These are phyloP conservation scores for Endotricha flammealis DNA, from an alignment of 2,888 invertebrate species.

Conservation along the genomic window DNA sequence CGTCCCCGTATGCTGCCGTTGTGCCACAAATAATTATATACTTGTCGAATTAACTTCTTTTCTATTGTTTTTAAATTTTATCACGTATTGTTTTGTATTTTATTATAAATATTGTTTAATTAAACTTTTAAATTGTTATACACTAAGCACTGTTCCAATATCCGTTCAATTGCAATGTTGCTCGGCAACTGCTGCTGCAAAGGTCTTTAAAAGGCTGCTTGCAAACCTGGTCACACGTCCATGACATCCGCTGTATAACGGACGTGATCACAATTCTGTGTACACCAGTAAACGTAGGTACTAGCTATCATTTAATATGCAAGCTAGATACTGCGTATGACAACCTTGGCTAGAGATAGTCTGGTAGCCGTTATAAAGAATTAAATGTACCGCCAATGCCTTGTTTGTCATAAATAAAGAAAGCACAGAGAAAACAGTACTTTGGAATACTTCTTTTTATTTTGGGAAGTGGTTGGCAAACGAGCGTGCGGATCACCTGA, in stretches of 20 bases:
- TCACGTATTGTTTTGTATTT: not conserved
- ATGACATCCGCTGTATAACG: constrained; percentile 62
- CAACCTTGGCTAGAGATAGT: constrained; percentile 51
- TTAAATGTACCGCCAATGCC: constrained; percentile 38
- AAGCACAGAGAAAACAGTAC: too few species aligned
- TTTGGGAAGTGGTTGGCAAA: too few species aligned
- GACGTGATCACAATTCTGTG: constrained; percentile 57
- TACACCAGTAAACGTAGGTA: constrained; percentile 30
- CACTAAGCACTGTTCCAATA: constrained; percentile 30
- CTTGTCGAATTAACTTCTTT: not conserved
- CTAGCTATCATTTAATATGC: constrained; percentile 49
- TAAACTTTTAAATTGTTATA: constrained; percentile 1
- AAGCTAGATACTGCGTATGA: constrained; percentile 33
- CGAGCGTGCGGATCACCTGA: too few species aligned
- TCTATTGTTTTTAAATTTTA: not conserved
- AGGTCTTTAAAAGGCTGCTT: constrained; percentile 43
- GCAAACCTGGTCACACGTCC: constrained; percentile 60
- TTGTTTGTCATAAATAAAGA: too few species aligned
- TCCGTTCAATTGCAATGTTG: constrained; percentile 51
- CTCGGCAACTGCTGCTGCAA: constrained; percentile 48
- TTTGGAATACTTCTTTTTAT: too few species aligned
- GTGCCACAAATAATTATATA: constrained; percentile 28
- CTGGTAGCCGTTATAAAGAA: constrained; percentile 60
- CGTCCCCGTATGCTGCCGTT: constrained; percentile 73
- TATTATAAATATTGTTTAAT: not conserved